Evolutionary conservation across 2,888 invertebrate species (phyloP).

Genomic region (Sesia apiformis): DNA sequence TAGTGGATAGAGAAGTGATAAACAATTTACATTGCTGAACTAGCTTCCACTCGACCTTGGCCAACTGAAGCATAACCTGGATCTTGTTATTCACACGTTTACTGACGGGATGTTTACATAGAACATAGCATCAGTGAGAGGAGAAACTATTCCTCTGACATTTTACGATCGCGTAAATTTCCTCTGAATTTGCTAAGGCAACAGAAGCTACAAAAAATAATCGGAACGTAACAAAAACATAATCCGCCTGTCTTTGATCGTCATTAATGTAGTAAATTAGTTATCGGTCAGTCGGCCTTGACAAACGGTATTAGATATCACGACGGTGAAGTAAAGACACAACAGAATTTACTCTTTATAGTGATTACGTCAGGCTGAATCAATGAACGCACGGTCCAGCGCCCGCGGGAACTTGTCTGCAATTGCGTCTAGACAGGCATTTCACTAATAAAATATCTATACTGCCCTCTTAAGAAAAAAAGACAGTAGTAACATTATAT

Average conservation of each 20-base stretch:
- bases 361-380: slow-evolving; percentile 38
- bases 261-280: slow-evolving; percentile 6
- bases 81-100: slow-evolving; percentile 34
- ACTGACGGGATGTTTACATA: slow-evolving; percentile 41
- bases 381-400: slow-evolving; percentile 23
- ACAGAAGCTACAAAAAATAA: too few relatives aligned
- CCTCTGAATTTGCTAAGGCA: not conserved
- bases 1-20: not conserved
- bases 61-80: slow-evolving; percentile 37
- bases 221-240: too few relatives aligned
- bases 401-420: slow-evolving; percentile 7
- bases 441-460: not conserved
- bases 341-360: slow-evolving; percentile 13
- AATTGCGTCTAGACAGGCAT: slow-evolving; percentile 7
- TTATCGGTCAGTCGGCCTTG: slow-evolving; percentile 22
- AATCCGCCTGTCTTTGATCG: too few relatives aligned
- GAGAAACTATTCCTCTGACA: slow-evolving; percentile 7
- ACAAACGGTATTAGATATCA: slow-evolving; percentile 14
- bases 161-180: not conserved
- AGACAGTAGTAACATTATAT: too few relatives aligned
- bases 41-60: slow-evolving; percentile 45
- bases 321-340: slow-evolving; percentile 19
- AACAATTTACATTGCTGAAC: slow-evolving; percentile 14
- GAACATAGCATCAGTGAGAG: slow-evolving; percentile 20
- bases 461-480: not conserved